Percentiles rank a stretch among this genome's conserved stretches.
Conservation (phyloP, 1,140 invertebrate genomes). For the Platorchestia sp. region DNA sequence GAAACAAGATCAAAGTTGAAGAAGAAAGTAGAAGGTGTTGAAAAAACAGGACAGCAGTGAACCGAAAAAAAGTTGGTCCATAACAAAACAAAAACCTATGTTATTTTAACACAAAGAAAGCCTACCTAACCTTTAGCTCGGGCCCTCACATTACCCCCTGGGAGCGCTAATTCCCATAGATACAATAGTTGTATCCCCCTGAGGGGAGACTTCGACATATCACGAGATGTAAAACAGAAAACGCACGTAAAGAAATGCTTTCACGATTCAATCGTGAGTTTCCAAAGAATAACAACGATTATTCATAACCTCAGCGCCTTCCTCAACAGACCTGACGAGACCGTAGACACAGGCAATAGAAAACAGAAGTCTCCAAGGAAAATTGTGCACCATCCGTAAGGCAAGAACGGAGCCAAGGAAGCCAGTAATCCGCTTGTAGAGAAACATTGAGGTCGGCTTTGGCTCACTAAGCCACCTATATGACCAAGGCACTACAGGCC, state of each 20-base stretch:
- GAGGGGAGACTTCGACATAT: no score
- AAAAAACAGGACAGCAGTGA: no score
- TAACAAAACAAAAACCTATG: no score
- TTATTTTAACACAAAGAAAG: no score
- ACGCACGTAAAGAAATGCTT: neutral
- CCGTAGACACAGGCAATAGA: neutral
- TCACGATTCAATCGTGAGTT: neutral
- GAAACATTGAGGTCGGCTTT: conserved; percentile 53
- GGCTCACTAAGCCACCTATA: conserved; percentile 43
- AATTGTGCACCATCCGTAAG: conserved; percentile 19
- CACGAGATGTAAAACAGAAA: neutral
- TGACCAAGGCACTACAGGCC: conserved; percentile 50
- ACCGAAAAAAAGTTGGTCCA: no score
- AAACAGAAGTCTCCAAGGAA: conserved; percentile 33
- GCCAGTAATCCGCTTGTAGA: conserved; percentile 47
- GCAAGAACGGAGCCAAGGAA: neutral
- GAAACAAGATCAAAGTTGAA: no score
- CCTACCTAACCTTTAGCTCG: no score
- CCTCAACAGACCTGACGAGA: neutral
- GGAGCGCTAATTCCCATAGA: no score
- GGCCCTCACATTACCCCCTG: no score
- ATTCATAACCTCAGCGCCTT: neutral
- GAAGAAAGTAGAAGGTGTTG: no score
- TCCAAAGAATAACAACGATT: neutral
- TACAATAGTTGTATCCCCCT: no score